phyloP scores from a whole-genome alignment of 2,113 vertebrate genomes.

The Microcebus jonahi region DNA sequence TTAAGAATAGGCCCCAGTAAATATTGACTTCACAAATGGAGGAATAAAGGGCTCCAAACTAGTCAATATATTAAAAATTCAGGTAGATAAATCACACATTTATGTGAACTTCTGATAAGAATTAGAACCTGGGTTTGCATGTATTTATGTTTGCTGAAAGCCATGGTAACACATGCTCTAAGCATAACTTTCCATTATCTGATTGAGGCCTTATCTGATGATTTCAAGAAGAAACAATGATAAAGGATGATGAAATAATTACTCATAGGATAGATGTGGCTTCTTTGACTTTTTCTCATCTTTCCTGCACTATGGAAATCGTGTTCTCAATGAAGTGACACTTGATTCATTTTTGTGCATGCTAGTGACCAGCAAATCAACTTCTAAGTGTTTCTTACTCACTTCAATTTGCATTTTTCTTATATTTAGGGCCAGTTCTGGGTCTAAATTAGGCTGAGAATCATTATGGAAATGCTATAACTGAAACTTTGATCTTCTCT shows the following conservation, averaged over 20 bases:
- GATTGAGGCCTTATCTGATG: background rate
- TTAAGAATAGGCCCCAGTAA: background rate
- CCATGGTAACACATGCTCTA: background rate
- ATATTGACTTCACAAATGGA: background rate
- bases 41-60: background rate
- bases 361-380: background rate
- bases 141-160: background rate
- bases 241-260: background rate
- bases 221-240: background rate
- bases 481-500: background rate
- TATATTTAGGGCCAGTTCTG: background rate
- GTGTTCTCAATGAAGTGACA: background rate
- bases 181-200: background rate
- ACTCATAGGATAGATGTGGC: background rate
- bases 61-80: background rate
- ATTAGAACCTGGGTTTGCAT: background rate
- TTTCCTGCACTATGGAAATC: background rate
- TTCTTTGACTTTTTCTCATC: background rate
- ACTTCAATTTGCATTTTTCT: constrained; percentile 18
- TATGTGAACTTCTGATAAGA: background rate
- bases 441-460: background rate
- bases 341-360: background rate
- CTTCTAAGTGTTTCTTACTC: background rate
- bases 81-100: too few species aligned
- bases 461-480: background rate